Evolutionary conservation across 2,113 vertebrate genomes (phyloP), one percentile per base, ranked within the genome.

Genomic region (Catharus fuscescens): DNA sequence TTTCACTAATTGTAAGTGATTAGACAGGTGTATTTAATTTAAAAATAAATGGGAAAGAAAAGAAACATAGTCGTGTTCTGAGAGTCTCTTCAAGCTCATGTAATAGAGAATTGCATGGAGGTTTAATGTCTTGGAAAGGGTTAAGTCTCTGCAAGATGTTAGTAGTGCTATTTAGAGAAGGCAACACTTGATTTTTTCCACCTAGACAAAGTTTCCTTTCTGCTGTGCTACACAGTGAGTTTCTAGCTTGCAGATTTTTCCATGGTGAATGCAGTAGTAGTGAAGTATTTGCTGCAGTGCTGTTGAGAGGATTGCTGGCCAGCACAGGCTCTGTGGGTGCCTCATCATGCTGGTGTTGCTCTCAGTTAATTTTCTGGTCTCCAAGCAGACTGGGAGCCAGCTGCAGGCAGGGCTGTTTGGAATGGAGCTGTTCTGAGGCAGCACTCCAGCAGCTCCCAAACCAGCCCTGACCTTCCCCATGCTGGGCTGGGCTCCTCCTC

Each of bases 401-500:
- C 53, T 31, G 64, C 86, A 19, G 45, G 2, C 42, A 19, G 44
- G 32, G 73, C 69, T 23, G 29, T 21, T 44, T 12, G 31, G 45
- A 14, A 1, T 4, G 38, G 90, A 44, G 48, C 78, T n/a, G 48
- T 5, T 76, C n/a, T 4, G 3, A 8, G 18, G 38, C 62, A 13
- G 62, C 31, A 2, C 17, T 20, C 32, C 25, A 34, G 11, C 8
- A 28, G 9, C 13, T 48, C 59, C 78, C 67, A 60, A 5, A 1
- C 3, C 19, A 6, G 40, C 18, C 2, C 34, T 36, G 40, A 19
- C 5, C 6, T 44, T 54, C 48, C 38, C 34, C n/a, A 2, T 0
- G 0, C 57, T 8, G 29, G 42, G 29, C 47, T 44, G 62, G 26
- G 25, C 34, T n/a, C 6, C 50, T 34, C 8, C 31, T 10, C 8